These are phyloP conservation scores for Amblyornis subalaris DNA, from an alignment of 2,113 vertebrate species.

Conservation along the genomic window DNA sequence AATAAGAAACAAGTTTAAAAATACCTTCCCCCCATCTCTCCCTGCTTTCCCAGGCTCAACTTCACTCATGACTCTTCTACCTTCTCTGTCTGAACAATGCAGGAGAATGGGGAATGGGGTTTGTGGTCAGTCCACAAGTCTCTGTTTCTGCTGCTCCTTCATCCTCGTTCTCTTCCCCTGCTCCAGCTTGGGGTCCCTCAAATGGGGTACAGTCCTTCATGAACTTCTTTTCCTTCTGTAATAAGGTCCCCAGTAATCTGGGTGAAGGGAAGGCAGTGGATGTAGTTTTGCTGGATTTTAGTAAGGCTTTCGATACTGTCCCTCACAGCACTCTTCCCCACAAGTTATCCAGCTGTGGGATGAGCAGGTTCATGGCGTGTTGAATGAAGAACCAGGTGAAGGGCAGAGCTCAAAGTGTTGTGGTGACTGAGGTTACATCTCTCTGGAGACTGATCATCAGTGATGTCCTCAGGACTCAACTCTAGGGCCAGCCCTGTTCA, in stretches of 20 bases:
- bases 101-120: neutral
- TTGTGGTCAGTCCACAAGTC: accelerated
- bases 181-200: neutral
- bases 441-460: neutral
- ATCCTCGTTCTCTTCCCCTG: neutral
- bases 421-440: neutral
- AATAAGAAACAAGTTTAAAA: neutral
- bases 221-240: neutral
- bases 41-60: neutral
- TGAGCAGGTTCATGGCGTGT: neutral
- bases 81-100: neutral
- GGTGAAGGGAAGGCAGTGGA: neutral
- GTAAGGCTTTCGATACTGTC: neutral
- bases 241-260: accelerated
- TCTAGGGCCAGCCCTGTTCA: neutral
- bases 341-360: neutral
- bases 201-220: neutral
- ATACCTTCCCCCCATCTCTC: accelerated
- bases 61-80: neutral
- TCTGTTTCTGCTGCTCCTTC: neutral
- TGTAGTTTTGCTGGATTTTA: neutral
- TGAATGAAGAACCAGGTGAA: neutral
- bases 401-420: neutral
- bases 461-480: neutral
- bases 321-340: neutral